phyloP scores from a whole-genome alignment of 35 echinoderm and acorn worm genomes.

The Heliocidaris erythrogramma region DNA sequence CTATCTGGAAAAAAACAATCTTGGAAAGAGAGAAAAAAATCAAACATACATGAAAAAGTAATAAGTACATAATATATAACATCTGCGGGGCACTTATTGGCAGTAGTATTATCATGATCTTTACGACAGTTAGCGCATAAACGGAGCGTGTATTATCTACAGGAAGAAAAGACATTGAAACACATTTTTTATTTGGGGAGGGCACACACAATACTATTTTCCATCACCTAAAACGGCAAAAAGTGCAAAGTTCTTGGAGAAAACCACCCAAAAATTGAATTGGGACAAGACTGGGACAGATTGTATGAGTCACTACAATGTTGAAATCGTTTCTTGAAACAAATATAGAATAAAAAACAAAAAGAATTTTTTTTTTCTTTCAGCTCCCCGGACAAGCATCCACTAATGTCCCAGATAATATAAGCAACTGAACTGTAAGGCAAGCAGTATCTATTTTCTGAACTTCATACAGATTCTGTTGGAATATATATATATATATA shows the following conservation, averaged over 20 bases:
- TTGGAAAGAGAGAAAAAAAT: slow-evolving; percentile 33
- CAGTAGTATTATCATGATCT: slow-evolving; percentile 10
- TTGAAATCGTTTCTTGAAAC: background rate
- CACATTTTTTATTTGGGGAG: background rate
- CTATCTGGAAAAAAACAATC: background rate
- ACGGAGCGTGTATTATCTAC: background rate
- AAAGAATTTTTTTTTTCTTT: no score
- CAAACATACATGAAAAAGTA: background rate
- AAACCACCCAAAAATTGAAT: background rate
- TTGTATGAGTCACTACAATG: no score
- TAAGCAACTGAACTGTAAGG: background rate
- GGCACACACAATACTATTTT: background rate
- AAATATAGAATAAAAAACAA: background rate
- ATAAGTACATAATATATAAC: slow-evolving; percentile 12
- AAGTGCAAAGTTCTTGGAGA: background rate
- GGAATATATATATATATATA: no score
- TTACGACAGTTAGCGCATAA: background rate
- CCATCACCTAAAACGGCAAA: slow-evolving; percentile 4
- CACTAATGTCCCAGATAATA: background rate
- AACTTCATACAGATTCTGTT: background rate
- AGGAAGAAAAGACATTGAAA: background rate
- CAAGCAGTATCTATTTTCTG: background rate
- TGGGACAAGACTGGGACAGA: background rate
- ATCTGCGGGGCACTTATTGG: slow-evolving; percentile 44
- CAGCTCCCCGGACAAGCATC: background rate